phyloP scores from a whole-genome alignment of 2,113 vertebrate genomes.

The Ceratotherium simum region DNA sequence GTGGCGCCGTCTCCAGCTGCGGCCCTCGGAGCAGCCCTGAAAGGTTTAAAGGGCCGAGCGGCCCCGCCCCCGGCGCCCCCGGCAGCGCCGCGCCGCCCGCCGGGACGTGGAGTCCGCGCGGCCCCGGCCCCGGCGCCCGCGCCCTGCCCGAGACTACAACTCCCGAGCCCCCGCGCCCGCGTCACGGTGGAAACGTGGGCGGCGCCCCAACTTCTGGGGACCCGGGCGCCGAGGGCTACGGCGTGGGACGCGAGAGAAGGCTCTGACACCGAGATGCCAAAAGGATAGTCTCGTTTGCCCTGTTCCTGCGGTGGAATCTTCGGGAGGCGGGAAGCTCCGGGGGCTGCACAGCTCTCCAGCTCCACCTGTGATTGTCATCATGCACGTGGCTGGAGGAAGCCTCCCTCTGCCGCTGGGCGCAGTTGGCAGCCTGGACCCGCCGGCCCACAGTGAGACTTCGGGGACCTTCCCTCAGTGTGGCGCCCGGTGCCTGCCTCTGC shows the following conservation, averaged over 20 bases:
- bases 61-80: slow-evolving; percentile 70
- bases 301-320: not conserved
- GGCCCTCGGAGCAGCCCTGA: slow-evolving; percentile 65
- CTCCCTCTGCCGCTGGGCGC: not conserved
- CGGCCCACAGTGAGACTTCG: not conserved
- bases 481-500: not conserved
- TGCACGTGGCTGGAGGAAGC: not conserved
- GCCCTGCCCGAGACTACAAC: slow-evolving; percentile 70
- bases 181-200: slow-evolving; percentile 2
- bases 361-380: not conserved
- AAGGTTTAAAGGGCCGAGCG: slow-evolving; percentile 81
- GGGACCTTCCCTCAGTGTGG: not conserved
- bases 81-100: slow-evolving; percentile 68
- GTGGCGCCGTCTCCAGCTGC: slow-evolving; percentile 63
- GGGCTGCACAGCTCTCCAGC: not conserved
- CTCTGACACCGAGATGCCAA: not conserved
- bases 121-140: not conserved
- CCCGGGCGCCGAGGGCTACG: not conserved
- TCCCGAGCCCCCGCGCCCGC: slow-evolving; percentile 65
- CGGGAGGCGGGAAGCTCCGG: not conserved
- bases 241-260: not conserved
- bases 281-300: not conserved
- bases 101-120: slow-evolving; percentile 75
- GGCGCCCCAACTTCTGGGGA: not conserved
- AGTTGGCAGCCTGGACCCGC: not conserved